Percentiles rank a stretch among this genome's conserved stretches.
Evolutionary conservation across 2,888 invertebrate species (phyloP).

Genomic region (Choristoneura rosaceana): DNA sequence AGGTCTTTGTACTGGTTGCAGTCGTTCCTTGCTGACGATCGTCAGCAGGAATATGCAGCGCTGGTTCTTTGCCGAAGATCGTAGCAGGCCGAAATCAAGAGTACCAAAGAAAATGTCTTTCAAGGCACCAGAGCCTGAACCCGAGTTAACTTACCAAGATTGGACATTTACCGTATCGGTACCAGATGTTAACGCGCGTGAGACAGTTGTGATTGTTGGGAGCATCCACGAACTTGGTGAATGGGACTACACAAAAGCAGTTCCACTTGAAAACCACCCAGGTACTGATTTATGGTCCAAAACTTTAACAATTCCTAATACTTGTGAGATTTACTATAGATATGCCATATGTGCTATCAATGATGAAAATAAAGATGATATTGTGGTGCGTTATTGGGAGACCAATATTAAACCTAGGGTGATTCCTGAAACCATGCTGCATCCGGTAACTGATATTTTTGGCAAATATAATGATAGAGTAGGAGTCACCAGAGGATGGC

Average conservation of each 20-base stretch:
- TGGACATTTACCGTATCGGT: conserved; percentile 80
- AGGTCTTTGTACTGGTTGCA: not conserved
- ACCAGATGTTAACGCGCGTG: conserved; percentile 84
- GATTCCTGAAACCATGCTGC: conserved; percentile 76
- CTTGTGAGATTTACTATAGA: conserved; percentile 89
- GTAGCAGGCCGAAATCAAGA: conserved; percentile 62
- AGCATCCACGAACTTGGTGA: conserved; percentile 88
- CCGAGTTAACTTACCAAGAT: conserved; percentile 61
- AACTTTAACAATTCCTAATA: conserved; percentile 87
- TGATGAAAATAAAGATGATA: conserved; percentile 80
- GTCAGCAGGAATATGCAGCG: conserved; percentile 81
- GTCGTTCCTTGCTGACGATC: conserved; percentile 14
- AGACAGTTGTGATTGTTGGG: conserved; percentile 90
- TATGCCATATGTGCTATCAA: conserved; percentile 90
- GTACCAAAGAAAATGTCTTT: conserved; percentile 66
- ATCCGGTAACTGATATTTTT: conserved; percentile 86
- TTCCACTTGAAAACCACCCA: conserved; percentile 81
- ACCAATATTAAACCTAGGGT: conserved; percentile 89
- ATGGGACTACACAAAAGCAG: conserved; percentile 88
- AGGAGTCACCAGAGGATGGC: conserved; percentile 92
- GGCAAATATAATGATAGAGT: conserved; percentile 86
- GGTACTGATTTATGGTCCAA: conserved; percentile 87
- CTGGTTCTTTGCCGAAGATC: conserved; percentile 87
- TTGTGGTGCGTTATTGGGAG: conserved; percentile 92
- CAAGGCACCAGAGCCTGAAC: conserved; percentile 52